Conservation (phyloP, 2,113 vertebrate genomes). For the Himantopus leucocephalus region DNA sequence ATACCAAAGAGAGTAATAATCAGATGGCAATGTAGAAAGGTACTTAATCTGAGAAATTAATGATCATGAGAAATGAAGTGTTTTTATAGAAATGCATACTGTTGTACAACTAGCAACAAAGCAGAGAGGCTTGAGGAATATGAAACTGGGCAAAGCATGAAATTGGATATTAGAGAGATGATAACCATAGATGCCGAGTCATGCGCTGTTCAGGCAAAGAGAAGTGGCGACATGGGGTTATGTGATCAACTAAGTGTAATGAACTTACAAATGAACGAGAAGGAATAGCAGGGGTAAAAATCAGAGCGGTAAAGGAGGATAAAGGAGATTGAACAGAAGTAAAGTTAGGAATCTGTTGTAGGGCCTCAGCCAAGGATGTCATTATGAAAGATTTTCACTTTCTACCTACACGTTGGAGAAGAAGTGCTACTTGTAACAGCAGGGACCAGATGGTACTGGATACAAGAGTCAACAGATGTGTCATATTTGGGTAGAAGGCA, state of each 20-base stretch:
- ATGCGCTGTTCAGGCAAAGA: background rate
- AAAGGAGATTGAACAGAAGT: background rate
- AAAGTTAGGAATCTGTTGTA: background rate
- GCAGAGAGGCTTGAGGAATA: background rate
- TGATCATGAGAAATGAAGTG: background rate
- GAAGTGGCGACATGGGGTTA: background rate
- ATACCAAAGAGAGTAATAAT: background rate
- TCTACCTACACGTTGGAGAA: background rate
- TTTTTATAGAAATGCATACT: background rate
- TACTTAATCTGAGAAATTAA: background rate
- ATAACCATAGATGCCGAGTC: accelerated
- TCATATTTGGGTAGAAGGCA: background rate
- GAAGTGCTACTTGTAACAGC: background rate
- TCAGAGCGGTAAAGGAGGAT: background rate
- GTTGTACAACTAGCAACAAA: background rate
- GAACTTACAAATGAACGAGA: background rate
- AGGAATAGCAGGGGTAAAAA: background rate
- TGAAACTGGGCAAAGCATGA: background rate
- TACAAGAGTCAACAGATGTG: background rate
- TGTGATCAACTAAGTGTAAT: background rate
- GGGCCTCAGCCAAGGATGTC: background rate
- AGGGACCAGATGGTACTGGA: background rate
- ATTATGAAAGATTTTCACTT: background rate
- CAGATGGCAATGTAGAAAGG: background rate
- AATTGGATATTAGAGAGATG: background rate